Conservation (phyloP, 2,797 vertebrate genomes). For the Enteromius anoplus region DNA sequence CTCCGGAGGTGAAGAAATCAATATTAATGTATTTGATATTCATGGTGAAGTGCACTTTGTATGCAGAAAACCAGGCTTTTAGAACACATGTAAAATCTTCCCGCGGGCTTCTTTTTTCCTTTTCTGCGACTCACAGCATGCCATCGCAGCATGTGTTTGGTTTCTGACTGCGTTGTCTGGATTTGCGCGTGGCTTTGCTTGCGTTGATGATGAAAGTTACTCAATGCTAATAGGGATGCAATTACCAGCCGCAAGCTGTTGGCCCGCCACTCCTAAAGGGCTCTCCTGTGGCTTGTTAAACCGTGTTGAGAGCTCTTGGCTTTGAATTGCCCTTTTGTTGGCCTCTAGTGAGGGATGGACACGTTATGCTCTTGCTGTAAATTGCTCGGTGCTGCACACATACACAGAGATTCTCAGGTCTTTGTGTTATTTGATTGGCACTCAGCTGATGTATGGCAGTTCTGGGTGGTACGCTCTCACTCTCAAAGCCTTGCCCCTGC, state of each 20-base stretch:
- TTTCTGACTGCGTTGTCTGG: slow-evolving; percentile 44
- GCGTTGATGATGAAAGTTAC: slow-evolving; percentile 76
- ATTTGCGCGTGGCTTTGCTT: slow-evolving; percentile 46
- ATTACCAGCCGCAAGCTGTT: slow-evolving; percentile 97
- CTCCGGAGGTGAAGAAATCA: slow-evolving; percentile 25
- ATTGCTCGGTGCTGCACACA: slow-evolving; percentile 35
- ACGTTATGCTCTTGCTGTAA: slow-evolving; percentile 37
- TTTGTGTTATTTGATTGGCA: slow-evolving; percentile 50
- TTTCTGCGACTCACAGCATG: slow-evolving; percentile 43
- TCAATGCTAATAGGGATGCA: slow-evolving; percentile 92
- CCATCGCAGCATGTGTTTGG: slow-evolving; percentile 49
- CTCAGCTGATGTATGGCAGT: slow-evolving; percentile 40
- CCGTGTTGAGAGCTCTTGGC: slow-evolving; percentile 94
- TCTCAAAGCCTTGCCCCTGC: slow-evolving; percentile 39
- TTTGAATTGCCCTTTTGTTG: slow-evolving; percentile 97
- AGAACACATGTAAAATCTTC: slow-evolving; percentile 27
- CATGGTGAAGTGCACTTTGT: neutral
- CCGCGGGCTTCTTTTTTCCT: neutral
- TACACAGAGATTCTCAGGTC: slow-evolving; percentile 19
- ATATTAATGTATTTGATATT: slow-evolving; percentile 36
- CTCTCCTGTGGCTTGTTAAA: slow-evolving; percentile 98
- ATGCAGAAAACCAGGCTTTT: slow-evolving; percentile 13
- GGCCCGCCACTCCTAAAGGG: slow-evolving; percentile 84
- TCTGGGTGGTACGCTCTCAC: slow-evolving; percentile 27
- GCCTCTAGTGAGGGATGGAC: slow-evolving; percentile 71